A percentile compares a stretch with the other conserved stretches of the same genome.
Evolutionary conservation across 64 coral and sea anemone genomes (phyloP).

Genomic region (Montipora capricornis): DNA sequence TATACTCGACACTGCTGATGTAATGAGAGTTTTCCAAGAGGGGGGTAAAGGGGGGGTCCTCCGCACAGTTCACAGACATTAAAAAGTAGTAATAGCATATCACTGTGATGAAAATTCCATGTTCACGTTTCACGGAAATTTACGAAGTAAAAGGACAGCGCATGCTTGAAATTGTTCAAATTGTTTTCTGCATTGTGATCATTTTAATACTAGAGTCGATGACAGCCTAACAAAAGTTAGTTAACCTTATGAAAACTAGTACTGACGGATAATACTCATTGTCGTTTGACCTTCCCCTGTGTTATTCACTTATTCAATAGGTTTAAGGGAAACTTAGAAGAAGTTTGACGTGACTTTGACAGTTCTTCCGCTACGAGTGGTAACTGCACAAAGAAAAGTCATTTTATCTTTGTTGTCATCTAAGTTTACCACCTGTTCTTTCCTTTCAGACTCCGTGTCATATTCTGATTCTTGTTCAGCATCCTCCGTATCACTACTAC

Average conservation of each 20-base stretch:
- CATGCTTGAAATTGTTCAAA: slow-evolving; percentile 27
- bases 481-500: slow-evolving; percentile 2
- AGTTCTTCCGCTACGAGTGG: slow-evolving; percentile 16
- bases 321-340: not conserved
- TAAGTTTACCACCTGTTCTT: slow-evolving; percentile 11
- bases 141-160: not conserved
- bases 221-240: not conserved
- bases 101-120: slow-evolving; percentile 28
- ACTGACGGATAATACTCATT: not conserved
- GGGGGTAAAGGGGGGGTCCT: no score
- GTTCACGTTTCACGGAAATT: slow-evolving; percentile 27
- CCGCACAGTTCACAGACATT: not conserved
- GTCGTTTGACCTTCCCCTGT: not conserved
- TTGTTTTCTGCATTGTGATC: slow-evolving; percentile 5
- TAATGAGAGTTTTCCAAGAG: no score
- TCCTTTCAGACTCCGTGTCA: slow-evolving; percentile 19
- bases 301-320: not conserved
- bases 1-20: no score
- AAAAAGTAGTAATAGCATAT: not conserved
- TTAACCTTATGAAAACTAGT: not conserved
- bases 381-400: not conserved
- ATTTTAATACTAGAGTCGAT: not conserved
- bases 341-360: slow-evolving; percentile 17
- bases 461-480: slow-evolving; percentile 33
- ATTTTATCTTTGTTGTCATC: no score